Conservation (phyloP, 2,797 vertebrate species). For the Sarcoramphus papa region DNA sequence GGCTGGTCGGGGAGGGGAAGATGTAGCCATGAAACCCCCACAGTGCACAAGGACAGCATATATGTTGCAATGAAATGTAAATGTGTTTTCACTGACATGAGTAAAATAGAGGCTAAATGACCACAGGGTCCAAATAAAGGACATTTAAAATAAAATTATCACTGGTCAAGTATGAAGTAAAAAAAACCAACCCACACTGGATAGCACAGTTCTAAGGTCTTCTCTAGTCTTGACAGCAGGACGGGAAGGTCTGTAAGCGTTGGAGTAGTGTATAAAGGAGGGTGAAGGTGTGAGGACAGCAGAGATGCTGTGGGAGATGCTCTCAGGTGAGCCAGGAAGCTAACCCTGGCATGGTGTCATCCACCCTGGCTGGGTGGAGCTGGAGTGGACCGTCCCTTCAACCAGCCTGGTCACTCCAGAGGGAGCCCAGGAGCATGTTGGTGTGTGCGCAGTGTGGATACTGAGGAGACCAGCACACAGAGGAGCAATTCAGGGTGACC, state of each 20-base stretch:
- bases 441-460: too few relatives aligned
- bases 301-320: background rate
- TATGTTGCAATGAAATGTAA: background rate
- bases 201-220: background rate
- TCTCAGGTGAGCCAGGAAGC: background rate
- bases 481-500: background rate
- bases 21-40: background rate
- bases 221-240: background rate
- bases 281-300: background rate
- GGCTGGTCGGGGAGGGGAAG: background rate
- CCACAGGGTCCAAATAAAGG: background rate
- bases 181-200: background rate
- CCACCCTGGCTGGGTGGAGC: accelerated
- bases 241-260: background rate
- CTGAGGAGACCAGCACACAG: background rate
- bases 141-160: background rate
- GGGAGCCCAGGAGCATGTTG: background rate
- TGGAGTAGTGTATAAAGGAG: background rate
- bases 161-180: background rate
- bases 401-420: background rate
- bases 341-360: background rate
- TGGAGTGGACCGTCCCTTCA: background rate
- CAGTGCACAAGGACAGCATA: background rate
- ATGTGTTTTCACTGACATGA: accelerated
- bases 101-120: background rate